phyloP scores from a whole-genome alignment of 2,888 invertebrate species.

The Melanostoma scalare region DNA sequence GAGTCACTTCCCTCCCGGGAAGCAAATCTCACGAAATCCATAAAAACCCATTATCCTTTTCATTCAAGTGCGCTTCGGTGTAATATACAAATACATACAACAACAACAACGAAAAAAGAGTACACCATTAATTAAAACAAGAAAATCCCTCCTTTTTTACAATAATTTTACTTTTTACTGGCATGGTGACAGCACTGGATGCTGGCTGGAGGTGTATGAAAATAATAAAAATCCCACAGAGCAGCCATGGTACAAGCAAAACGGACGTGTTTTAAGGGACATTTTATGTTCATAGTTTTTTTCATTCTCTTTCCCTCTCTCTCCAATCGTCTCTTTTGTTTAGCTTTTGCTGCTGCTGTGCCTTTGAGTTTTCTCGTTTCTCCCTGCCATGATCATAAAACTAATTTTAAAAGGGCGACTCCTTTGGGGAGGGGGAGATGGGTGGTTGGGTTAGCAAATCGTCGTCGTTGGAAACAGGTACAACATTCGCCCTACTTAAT shows the following conservation, averaged over 20 bases:
- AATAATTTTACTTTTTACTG: constrained; percentile 43
- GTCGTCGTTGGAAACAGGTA: neutral
- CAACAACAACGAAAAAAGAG: constrained; percentile 25
- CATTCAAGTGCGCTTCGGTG: constrained; percentile 47
- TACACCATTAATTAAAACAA: constrained; percentile 71
- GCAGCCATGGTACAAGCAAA: constrained; percentile 58
- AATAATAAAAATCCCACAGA: constrained; percentile 40
- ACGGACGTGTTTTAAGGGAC: constrained; percentile 64
- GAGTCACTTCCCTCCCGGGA: neutral
- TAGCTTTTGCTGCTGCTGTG: neutral
- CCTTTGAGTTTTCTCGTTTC: constrained; percentile 13
- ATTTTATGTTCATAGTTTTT: constrained; percentile 47
- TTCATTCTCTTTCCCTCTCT: constrained; percentile 32
- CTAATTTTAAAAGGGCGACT: constrained; percentile 44
- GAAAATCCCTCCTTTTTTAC: constrained; percentile 58
- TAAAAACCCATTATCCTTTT: constrained; percentile 68
- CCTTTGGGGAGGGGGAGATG: neutral
- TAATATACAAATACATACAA: constrained; percentile 11
- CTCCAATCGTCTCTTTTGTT: neutral
- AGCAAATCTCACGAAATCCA: constrained; percentile 64
- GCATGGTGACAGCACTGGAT: constrained; percentile 19
- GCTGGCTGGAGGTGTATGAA: constrained; percentile 19
- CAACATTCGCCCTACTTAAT: constrained; percentile 45
- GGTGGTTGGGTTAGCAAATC: constrained; percentile 11
- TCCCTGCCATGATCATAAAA: constrained; percentile 32